Evolutionary conservation across 2,888 invertebrate genomes (phyloP).

Genomic region (Taenaris catops): DNA sequence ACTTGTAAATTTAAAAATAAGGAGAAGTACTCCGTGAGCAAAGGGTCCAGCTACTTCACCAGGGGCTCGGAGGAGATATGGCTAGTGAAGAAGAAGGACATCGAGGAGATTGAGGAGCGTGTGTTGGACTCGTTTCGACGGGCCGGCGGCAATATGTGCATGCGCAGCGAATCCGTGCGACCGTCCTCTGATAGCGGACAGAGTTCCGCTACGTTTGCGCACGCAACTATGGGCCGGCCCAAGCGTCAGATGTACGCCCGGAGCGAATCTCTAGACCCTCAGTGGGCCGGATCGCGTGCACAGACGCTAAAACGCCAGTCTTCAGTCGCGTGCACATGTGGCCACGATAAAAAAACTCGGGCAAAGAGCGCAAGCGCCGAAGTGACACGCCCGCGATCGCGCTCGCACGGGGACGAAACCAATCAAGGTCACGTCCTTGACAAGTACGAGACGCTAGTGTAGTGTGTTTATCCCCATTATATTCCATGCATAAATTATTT

Average conservation of each 20-base stretch:
- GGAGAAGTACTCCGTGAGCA: constrained; percentile 62
- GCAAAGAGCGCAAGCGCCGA: constrained; percentile 46
- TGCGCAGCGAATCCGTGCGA: constrained; percentile 42
- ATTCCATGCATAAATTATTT: constrained; percentile 35
- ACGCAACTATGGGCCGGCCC: constrained; percentile 50
- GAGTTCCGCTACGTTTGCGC: constrained; percentile 35
- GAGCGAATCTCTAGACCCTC: constrained; percentile 66
- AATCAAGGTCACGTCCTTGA: constrained; percentile 63
- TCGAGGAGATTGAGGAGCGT: constrained; percentile 69
- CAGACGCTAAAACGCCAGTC: constrained; percentile 65
- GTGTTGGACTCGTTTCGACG: constrained; percentile 67
- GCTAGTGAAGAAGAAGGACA: constrained; percentile 74
- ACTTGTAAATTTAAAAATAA: constrained; percentile 59
- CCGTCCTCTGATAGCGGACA: constrained; percentile 54
- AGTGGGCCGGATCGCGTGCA: constrained; percentile 51
- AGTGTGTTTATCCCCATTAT: constrained; percentile 28
- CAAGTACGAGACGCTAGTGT: constrained; percentile 74
- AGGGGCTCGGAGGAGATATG: constrained; percentile 71
- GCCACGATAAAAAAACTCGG: constrained; percentile 65
- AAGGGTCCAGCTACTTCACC: constrained; percentile 69
- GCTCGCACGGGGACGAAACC: constrained; percentile 62
- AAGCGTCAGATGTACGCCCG: constrained; percentile 53
- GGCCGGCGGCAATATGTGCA: constrained; percentile 51
- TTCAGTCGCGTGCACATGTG: constrained; percentile 69
- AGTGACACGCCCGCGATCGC: constrained; percentile 51